These are phyloP conservation scores for Trididemnum clinides DNA, from an alignment of 23 tunicate genomes.

Conservation along the genomic window DNA sequence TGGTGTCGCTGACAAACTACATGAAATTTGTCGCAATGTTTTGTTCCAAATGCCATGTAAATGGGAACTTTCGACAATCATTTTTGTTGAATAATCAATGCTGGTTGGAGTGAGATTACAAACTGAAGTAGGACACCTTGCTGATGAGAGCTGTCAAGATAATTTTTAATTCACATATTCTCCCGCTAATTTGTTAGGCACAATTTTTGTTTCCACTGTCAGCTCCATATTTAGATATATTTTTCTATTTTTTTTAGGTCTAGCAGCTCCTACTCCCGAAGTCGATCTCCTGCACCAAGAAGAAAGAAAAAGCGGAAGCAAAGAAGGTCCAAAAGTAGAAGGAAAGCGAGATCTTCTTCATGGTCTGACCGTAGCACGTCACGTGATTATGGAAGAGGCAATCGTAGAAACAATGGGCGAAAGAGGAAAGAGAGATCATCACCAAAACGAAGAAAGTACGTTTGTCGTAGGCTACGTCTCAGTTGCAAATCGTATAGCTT, in stretches of 20 bases:
- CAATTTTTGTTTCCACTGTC: background rate
- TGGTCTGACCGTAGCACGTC: conserved; percentile 33
- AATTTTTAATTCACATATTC: no score
- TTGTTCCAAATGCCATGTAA: no score
- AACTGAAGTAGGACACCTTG: no score
- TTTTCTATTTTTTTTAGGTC: conserved; percentile 25
- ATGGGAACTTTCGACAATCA: no score
- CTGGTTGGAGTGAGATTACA: no score
- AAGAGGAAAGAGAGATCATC: conserved; percentile 10
- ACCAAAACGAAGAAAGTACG: background rate
- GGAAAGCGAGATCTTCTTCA: conserved; percentile 30
- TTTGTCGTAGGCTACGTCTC: no score
- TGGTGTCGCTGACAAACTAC: no score
- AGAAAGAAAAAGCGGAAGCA: background rate
- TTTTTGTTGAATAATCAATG: no score
- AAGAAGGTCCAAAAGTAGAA: background rate
- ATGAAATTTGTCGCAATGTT: no score
- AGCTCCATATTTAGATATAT: no score
- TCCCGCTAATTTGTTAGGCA: background rate
- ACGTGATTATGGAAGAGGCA: background rate
- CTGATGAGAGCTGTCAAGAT: no score
- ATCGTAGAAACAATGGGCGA: background rate
- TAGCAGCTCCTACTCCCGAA: conserved; percentile 45
- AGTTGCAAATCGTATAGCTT: no score
- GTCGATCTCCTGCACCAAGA: conserved; percentile 34